These are phyloP conservation scores for Heloderma charlesbogerti DNA, from an alignment of 2,113 vertebrate species.

Conservation along the genomic window DNA sequence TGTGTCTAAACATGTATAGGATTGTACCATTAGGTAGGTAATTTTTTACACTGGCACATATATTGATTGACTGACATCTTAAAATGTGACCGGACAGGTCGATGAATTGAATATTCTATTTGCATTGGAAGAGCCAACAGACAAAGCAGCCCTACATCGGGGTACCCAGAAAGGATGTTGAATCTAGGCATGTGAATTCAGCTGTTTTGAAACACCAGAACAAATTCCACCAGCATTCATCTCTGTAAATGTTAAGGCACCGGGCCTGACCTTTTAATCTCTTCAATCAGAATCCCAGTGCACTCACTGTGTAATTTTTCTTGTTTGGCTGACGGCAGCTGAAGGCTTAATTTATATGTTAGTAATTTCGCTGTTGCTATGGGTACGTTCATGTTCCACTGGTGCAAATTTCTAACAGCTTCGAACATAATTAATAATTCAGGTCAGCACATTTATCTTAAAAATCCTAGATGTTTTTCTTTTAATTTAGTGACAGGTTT, in stretches of 20 bases:
- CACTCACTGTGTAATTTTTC: conserved; percentile 42
- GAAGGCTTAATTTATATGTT: conserved; percentile 56
- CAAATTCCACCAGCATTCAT: background rate
- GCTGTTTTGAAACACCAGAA: background rate
- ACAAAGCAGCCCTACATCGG: background rate
- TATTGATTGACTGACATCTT: background rate
- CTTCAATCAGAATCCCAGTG: conserved; percentile 25
- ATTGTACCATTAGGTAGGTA: background rate
- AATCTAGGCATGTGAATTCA: conserved; percentile 7
- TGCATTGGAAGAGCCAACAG: background rate
- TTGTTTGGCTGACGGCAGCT: conserved; percentile 49
- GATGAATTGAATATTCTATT: background rate
- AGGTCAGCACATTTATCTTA: conserved; percentile 55
- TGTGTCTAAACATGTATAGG: no score
- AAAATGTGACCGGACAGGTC: background rate
- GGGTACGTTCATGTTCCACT: conserved; percentile 58
- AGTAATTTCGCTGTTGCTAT: conserved; percentile 59
- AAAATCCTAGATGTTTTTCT: conserved; percentile 54
- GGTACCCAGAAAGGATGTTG: background rate
- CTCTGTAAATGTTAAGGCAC: conserved; percentile 26
- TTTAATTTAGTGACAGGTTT: conserved; percentile 54
- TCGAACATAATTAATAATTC: conserved; percentile 56
- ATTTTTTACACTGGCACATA: background rate
- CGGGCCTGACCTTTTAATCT: conserved; percentile 33
- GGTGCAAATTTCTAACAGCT: conserved; percentile 59